Percentiles rank a stretch among this genome's conserved stretches.
Evolutionary conservation across 2,113 vertebrate genomes (phyloP).

Genomic region (Lanius ludovicianus): DNA sequence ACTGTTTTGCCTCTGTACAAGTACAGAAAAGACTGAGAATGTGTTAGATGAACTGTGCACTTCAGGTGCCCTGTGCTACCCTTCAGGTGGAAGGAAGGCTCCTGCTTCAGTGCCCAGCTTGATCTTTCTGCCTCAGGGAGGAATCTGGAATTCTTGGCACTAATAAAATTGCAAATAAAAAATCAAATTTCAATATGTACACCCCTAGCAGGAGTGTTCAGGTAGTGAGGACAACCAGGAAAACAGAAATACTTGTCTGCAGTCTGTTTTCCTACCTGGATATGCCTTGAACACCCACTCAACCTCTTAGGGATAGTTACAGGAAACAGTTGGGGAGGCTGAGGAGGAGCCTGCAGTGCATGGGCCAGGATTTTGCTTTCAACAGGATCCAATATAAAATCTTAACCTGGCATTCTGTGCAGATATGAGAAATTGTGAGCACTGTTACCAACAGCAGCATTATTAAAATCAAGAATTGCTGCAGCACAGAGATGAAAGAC

Average conservation of each 20-base stretch:
- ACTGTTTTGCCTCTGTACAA: not conserved
- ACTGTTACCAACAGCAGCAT: not conserved
- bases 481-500: not conserved
- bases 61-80: not conserved
- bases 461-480: not conserved
- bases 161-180: not conserved
- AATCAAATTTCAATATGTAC: rapidly evolving
- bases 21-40: not conserved
- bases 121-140: not conserved
- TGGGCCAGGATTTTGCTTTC: not conserved
- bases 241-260: not conserved
- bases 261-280: not conserved
- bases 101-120: not conserved
- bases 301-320: not conserved
- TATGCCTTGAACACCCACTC: not conserved
- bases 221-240: not conserved
- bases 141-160: not conserved
- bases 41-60: not conserved
- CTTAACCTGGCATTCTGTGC: not conserved
- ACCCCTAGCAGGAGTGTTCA: not conserved
- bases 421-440: not conserved
- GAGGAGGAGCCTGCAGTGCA: not conserved
- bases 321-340: not conserved
- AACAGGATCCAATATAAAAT: not conserved
- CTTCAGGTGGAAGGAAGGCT: not conserved